Conservation (phyloP, 2,888 invertebrate species). For the Pandemis corylana region DNA sequence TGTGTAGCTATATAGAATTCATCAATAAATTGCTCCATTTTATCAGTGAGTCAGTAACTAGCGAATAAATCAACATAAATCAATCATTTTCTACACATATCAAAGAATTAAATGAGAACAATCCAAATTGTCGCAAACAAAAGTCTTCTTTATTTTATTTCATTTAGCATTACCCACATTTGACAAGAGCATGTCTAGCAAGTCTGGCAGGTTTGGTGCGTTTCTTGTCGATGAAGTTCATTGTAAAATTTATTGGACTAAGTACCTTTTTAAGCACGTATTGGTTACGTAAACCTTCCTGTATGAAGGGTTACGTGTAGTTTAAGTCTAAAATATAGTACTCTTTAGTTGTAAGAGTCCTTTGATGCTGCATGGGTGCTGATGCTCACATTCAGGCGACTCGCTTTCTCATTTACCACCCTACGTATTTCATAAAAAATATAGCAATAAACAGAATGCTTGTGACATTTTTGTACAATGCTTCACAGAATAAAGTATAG, state of each 20-base stretch:
- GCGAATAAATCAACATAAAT: neutral
- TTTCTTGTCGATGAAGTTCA: neutral
- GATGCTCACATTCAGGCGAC: too few relatives aligned
- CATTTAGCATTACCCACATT: too few relatives aligned
- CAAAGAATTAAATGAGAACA: neutral
- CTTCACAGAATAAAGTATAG: neutral
- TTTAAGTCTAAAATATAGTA: too few relatives aligned
- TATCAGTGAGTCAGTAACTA: slow-evolving; percentile 5
- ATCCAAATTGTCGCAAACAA: neutral
- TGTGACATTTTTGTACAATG: too few relatives aligned
- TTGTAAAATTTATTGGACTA: neutral
- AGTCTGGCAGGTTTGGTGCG: neutral
- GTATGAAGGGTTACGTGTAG: too few relatives aligned
- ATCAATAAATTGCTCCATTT: slow-evolving; percentile 12
- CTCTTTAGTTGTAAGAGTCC: too few relatives aligned
- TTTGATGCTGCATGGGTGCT: too few relatives aligned
- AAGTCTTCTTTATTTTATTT: neutral
- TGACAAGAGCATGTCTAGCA: neutral
- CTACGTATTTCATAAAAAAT: too few relatives aligned
- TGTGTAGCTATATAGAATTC: slow-evolving; percentile 13
- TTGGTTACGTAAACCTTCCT: neutral
- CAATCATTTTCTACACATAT: neutral
- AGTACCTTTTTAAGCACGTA: neutral
- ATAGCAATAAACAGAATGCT: too few relatives aligned
- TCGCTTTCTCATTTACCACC: too few relatives aligned